Percentiles rank a stretch among this genome's conserved stretches.
Evolutionary conservation across 2,888 invertebrate species (phyloP).

Genomic region (Drosophila macrospina): DNA sequence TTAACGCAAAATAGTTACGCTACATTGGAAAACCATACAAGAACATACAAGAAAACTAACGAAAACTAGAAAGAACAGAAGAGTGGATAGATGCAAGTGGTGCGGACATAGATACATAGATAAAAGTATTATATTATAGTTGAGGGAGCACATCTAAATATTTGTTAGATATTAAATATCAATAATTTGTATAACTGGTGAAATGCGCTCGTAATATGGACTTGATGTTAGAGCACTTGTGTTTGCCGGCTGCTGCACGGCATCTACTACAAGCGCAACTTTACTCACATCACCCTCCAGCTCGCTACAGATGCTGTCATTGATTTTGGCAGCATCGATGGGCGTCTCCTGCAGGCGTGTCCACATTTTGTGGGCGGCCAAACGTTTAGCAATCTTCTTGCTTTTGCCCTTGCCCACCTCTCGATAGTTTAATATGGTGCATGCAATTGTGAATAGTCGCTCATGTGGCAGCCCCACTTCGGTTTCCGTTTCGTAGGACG

Average conservation of each 20-base stretch:
- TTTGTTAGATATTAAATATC: constrained; percentile 35
- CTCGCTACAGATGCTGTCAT: constrained; percentile 89
- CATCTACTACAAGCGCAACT: constrained; percentile 18
- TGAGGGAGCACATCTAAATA: background rate
- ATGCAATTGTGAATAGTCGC: constrained; percentile 96
- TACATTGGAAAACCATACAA: background rate
- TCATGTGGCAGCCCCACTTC: constrained; percentile 93
- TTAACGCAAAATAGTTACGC: no score
- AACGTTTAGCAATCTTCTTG: constrained; percentile 98
- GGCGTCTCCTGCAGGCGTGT: constrained; percentile 92
- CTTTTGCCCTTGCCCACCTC: constrained; percentile 96
- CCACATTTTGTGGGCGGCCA: constrained; percentile 98
- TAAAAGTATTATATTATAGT: no score
- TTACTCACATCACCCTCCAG: constrained; percentile 88
- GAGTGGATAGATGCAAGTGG: background rate
- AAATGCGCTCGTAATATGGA: constrained; percentile 41
- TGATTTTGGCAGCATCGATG: constrained; percentile 88
- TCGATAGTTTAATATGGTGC: constrained; percentile 93
- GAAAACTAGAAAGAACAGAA: background rate
- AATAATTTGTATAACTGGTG: constrained; percentile 21
- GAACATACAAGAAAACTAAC: background rate
- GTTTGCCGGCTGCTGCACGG: constrained; percentile 13
- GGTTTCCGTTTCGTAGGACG: constrained; percentile 93
- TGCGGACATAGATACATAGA: background rate
- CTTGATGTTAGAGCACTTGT: constrained; percentile 12